Evolutionary conservation across 2,888 invertebrate species (phyloP), one percentile per base, ranked within the genome.

Genomic region (Cyrtodaria siliqua): DNA sequence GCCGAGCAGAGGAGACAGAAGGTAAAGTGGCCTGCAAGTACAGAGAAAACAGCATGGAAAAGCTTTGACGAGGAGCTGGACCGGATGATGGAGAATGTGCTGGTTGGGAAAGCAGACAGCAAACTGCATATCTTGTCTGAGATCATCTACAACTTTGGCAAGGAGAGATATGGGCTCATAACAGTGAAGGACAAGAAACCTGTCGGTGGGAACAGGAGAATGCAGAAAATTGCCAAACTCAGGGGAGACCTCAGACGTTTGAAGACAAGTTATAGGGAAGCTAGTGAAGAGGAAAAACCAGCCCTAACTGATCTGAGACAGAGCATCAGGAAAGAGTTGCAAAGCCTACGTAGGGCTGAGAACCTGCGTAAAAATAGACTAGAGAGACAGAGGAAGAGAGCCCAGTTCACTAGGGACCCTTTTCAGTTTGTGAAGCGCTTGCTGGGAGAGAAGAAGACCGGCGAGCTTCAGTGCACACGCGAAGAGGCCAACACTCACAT

Each of bases 381-480:
- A 26, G 40, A 40, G 14, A 60, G 60, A 47, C 44, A 23, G 29
- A 18, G 27, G 18, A 40, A 50, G n/a, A 50, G 62, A 50, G 33
- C 49, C 38, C 49, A 62, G 50, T 62, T 62, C 38, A 50, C 49
- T 26, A 62, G 29, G 33, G n/a, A 23, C 18, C 49, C 61, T 2
- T 61, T 61, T 27, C 61, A 61, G 2, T 40, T 40, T 40, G 50
- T 62, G 38, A 62, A 33, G 50, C 50, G 62, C 49, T 50, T 62
- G 62, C 50, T 62, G 12, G 50, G 62, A n/a, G 50, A 62, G 18
- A 62, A 50, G 50, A 62, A 62, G 38, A 33, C 50, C 12, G 62
- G 50, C 50, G 23, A 62, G 49, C 49, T 62, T 26, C 50, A 50
- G 16, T 62, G 50, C 60, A 60, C 60, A 47, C 44, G 27, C n/a